phyloP scores from a whole-genome alignment of 2,888 invertebrate genomes.

The Tachina grossa region DNA sequence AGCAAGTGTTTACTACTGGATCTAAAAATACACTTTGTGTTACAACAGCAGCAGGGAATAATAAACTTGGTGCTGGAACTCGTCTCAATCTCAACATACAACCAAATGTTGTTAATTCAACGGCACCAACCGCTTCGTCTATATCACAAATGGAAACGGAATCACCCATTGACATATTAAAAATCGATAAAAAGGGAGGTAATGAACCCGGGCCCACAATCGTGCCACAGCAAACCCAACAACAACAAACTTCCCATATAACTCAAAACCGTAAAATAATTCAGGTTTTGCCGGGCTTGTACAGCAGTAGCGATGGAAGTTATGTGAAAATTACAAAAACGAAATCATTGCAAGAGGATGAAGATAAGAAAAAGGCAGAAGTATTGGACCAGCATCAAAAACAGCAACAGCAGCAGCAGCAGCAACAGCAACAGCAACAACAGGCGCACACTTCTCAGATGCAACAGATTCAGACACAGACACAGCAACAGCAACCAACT shows the following conservation, averaged over 20 bases:
- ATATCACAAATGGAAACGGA: slow-evolving; percentile 53
- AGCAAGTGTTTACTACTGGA: slow-evolving; percentile 65
- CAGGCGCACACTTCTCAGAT: slow-evolving; percentile 34
- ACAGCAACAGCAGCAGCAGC: slow-evolving; percentile 26
- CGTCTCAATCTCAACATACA: slow-evolving; percentile 64
- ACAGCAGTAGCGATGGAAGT: slow-evolving; percentile 66
- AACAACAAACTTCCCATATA: slow-evolving; percentile 55
- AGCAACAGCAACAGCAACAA: slow-evolving; percentile 44
- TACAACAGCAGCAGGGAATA: slow-evolving; percentile 60
- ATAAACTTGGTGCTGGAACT: slow-evolving; percentile 39
- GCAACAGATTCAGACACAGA: slow-evolving; percentile 21
- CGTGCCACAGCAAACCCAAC: slow-evolving; percentile 50
- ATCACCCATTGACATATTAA: not conserved
- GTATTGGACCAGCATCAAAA: slow-evolving; percentile 52
- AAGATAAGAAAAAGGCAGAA: slow-evolving; percentile 59
- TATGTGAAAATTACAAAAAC: slow-evolving; percentile 63
- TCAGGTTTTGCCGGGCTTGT: slow-evolving; percentile 63
- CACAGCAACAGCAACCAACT: slow-evolving; percentile 17
- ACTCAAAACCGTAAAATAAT: slow-evolving; percentile 68
- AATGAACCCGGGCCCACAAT: slow-evolving; percentile 11
- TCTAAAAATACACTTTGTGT: slow-evolving; percentile 63
- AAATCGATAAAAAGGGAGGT: slow-evolving; percentile 6
- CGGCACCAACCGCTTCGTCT: not conserved
- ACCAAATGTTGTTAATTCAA: slow-evolving; percentile 38
- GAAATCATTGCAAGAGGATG: slow-evolving; percentile 51